These are phyloP conservation scores for Oreochromis spilurus DNA, from an alignment of 2,113 vertebrate genomes.

Conservation along the genomic window DNA sequence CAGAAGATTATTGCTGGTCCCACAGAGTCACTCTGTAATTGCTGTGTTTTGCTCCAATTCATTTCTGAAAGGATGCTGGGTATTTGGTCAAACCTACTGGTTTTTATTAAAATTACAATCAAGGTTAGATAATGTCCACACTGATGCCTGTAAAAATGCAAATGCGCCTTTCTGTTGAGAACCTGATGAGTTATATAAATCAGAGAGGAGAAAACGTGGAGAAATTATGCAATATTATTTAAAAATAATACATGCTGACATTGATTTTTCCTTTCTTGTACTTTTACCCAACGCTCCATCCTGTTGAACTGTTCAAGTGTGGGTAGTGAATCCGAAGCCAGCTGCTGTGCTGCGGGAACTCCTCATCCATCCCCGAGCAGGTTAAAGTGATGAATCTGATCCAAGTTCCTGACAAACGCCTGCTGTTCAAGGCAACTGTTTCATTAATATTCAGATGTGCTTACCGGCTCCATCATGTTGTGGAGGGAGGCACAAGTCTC, in stretches of 20 bases:
- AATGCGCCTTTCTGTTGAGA: neutral
- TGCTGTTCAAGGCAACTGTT: conserved; percentile 65
- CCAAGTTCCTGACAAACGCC: conserved; percentile 66
- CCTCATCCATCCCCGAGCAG: conserved; percentile 49
- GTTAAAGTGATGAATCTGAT: conserved; percentile 65
- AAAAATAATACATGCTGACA: neutral
- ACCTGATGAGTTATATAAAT: neutral
- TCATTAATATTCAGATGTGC: conserved; percentile 70
- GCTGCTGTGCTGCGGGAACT: conserved; percentile 39
- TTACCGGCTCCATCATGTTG: conserved; percentile 5
- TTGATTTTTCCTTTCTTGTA: neutral
- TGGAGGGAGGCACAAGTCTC: neutral
- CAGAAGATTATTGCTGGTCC: neutral
- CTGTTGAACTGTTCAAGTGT: neutral
- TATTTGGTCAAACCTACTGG: neutral
- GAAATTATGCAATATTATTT: neutral
- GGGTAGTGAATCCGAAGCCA: neutral
- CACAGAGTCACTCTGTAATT: neutral
- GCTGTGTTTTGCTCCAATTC: neutral
- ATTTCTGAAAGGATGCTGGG: neutral
- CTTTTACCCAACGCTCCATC: neutral
- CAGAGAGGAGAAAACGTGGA: neutral
- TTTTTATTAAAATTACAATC: neutral
- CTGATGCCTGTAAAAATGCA: neutral
- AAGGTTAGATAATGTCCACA: neutral